Evolutionary conservation across 2,888 invertebrate genomes (phyloP).

Genomic region (Adelognathus sp.): DNA sequence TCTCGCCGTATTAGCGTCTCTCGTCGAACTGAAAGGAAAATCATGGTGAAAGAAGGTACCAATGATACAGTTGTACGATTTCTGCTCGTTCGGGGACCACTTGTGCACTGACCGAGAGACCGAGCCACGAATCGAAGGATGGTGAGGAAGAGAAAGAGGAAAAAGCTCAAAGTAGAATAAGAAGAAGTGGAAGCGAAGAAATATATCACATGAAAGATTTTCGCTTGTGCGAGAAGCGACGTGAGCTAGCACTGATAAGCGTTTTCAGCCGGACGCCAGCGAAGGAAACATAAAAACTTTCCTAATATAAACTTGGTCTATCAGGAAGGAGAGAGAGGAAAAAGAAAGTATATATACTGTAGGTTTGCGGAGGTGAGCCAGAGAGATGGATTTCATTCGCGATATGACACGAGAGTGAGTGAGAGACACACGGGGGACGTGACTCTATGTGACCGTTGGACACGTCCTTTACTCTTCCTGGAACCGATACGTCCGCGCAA

Average conservation of each 20-base stretch:
- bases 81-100: conserved; percentile 11
- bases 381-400: conserved; percentile 68
- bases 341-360: conserved; percentile 19
- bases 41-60: conserved; percentile 7
- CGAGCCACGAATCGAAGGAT: background rate
- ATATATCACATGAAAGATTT: conserved; percentile 40
- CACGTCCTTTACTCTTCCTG: conserved; percentile 15
- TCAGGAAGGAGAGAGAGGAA: conserved; percentile 57
- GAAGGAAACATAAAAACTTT: conserved; percentile 74
- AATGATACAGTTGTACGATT: background rate
- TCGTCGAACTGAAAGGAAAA: background rate
- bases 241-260: conserved; percentile 59
- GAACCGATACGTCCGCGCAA: background rate
- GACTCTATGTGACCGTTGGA: conserved; percentile 26
- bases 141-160: background rate
- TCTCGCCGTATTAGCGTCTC: background rate
- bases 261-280: conserved; percentile 58
- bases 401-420: conserved; percentile 60
- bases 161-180: background rate
- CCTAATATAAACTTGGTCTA: conserved; percentile 75
- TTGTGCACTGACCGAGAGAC: conserved; percentile 6
- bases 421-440: conserved; percentile 32
- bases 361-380: conserved; percentile 25
- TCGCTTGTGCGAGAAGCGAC: conserved; percentile 29
- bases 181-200: conserved; percentile 10